Percentiles rank a stretch among this genome's conserved stretches.
These are phyloP conservation scores for Pheosia gnoma DNA, from an alignment of 2,888 invertebrate species.

Conservation along the genomic window DNA sequence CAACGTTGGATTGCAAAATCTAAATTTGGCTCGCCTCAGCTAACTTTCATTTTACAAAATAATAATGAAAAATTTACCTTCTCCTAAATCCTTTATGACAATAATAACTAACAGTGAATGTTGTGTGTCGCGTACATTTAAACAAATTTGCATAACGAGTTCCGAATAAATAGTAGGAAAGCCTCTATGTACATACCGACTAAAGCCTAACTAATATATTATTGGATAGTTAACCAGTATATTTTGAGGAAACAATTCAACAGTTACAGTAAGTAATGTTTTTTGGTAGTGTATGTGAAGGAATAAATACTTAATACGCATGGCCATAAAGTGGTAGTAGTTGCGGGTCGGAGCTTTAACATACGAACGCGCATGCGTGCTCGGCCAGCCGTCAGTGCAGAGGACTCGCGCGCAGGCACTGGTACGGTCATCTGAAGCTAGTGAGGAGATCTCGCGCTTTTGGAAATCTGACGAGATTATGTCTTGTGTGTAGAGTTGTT, in stretches of 20 bases:
- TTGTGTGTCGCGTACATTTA: constrained; percentile 29
- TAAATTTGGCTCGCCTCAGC: too few species aligned
- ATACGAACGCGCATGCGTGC: constrained; percentile 22
- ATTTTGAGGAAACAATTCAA: constrained; percentile 34
- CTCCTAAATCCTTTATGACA: constrained; percentile 28
- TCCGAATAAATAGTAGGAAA: constrained; percentile 10
- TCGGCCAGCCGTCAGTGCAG: constrained; percentile 36
- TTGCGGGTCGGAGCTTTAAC: constrained; percentile 3
- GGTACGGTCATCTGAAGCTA: constrained; percentile 23
- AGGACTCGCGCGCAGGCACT: constrained; percentile 43
- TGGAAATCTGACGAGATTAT: constrained; percentile 13
- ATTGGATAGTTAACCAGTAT: constrained; percentile 19
- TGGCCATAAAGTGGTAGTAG: background rate
- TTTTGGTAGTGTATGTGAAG: constrained; percentile 28
- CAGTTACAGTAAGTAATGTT: constrained; percentile 15
- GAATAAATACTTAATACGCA: constrained; percentile 25
- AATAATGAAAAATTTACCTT: constrained; percentile 25
- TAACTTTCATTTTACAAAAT: background rate
- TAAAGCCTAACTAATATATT: background rate
- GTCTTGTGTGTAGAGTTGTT: constrained; percentile 14
- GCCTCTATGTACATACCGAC: background rate
- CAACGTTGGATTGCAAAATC: too few species aligned
- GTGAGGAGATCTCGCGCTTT: constrained; percentile 36
- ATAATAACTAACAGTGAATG: constrained; percentile 32
- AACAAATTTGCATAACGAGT: constrained; percentile 36